These are phyloP conservation scores for Leptinotarsa rubiginosa DNA, from an alignment of 2,888 invertebrate species.

Conservation along the genomic window DNA sequence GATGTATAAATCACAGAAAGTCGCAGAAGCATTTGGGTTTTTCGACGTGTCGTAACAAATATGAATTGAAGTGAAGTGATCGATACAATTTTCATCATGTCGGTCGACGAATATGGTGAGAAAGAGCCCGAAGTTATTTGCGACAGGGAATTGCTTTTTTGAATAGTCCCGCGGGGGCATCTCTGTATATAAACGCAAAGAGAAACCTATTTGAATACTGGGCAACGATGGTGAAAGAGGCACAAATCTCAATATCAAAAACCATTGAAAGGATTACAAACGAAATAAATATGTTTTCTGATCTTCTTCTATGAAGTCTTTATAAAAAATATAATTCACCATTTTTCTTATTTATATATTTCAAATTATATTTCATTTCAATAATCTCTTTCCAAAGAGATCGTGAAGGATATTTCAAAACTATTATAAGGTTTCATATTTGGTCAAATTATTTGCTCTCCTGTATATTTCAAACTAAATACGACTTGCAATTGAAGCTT, in stretches of 20 bases:
- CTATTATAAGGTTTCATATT: no score
- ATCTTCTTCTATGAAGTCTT: no score
- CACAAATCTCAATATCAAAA: not conserved
- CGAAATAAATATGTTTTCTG: no score
- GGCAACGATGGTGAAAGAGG: not conserved
- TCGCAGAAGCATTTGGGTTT: not conserved
- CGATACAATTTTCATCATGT: conserved; percentile 38
- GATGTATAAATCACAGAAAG: conserved; percentile 18
- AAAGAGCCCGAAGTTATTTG: conserved; percentile 31
- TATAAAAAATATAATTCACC: no score
- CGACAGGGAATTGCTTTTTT: conserved; percentile 28
- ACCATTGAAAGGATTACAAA: no score
- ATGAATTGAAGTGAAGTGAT: conserved; percentile 31
- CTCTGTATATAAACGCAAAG: not conserved
- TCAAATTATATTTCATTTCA: no score
- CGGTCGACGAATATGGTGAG: conserved; percentile 26
- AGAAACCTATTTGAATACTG: conserved; percentile 8
- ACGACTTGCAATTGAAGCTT: no score
- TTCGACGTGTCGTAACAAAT: not conserved
- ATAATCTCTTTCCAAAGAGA: no score
- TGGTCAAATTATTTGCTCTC: no score
- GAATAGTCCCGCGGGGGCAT: not conserved
- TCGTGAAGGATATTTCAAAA: no score
- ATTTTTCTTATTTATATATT: no score
- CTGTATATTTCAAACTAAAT: no score